These are phyloP conservation scores for Amphipoea lucens DNA, from an alignment of 2,888 invertebrate genomes.

Conservation along the genomic window DNA sequence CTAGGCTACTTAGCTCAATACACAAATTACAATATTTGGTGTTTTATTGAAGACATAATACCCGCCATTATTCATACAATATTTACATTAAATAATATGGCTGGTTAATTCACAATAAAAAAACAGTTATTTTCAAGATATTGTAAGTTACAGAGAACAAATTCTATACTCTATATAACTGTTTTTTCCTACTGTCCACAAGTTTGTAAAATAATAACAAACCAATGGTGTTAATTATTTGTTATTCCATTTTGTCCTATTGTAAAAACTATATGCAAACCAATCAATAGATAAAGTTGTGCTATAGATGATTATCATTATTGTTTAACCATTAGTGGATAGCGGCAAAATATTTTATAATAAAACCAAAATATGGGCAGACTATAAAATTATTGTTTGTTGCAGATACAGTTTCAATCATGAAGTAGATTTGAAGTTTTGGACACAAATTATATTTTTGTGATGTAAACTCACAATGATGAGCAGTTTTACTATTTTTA, in stretches of 20 bases:
- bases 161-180: neutral
- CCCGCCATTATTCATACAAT: too few species aligned
- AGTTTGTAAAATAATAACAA: neutral
- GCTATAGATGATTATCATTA: constrained; percentile 5
- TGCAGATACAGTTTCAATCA: neutral
- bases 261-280: neutral
- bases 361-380: neutral
- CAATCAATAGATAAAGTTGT: too few species aligned
- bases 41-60: too few species aligned
- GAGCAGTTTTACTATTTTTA: neutral
- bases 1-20: too few species aligned
- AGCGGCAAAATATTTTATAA: neutral
- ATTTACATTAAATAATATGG: too few species aligned
- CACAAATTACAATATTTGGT: too few species aligned
- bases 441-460: neutral
- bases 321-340: neutral
- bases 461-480: neutral
- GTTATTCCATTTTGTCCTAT: neutral
- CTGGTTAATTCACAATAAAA: neutral
- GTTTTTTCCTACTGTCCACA: neutral
- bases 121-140: neutral
- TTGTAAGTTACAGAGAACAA: neutral
- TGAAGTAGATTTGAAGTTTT: neutral
- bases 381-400: too few species aligned
- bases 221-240: neutral